A percentile compares a stretch with the other conserved stretches of the same genome.
Conservation (phyloP, 2,888 invertebrate species). For the Salpingus planirostris region DNA sequence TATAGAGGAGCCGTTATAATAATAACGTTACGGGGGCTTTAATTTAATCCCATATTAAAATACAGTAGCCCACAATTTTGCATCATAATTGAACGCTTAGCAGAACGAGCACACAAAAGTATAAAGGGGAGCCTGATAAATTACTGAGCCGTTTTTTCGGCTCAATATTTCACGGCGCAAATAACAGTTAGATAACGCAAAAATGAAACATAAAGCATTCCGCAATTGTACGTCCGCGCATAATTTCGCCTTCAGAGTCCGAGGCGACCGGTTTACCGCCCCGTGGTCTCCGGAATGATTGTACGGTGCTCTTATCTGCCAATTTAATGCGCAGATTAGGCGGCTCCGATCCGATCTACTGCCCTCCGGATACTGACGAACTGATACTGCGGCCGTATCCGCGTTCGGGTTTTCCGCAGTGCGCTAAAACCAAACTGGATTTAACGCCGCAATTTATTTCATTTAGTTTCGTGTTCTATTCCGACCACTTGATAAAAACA, state of each 20-base stretch:
- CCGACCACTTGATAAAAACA: too few relatives aligned
- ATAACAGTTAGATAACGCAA: too few relatives aligned
- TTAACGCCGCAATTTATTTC: slow-evolving; percentile 12
- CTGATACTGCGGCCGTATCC: slow-evolving; percentile 13
- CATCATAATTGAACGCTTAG: too few relatives aligned
- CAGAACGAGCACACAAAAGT: too few relatives aligned
- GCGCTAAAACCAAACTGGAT: slow-evolving; percentile 15
- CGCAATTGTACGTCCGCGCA: too few relatives aligned
- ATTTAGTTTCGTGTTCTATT: slow-evolving; percentile 12
- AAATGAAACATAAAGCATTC: too few relatives aligned
- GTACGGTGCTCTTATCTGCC: slow-evolving; percentile 4
- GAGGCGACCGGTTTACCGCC: too few relatives aligned
- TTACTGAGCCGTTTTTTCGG: slow-evolving; percentile 6
- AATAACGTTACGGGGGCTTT: too few relatives aligned
- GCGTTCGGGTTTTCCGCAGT: slow-evolving; percentile 12
- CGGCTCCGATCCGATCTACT: slow-evolving; percentile 9
- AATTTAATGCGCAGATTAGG: slow-evolving; percentile 13
- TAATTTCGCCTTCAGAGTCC: too few relatives aligned
- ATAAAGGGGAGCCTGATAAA: slow-evolving; percentile 3
- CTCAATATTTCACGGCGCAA: slow-evolving; percentile 7
- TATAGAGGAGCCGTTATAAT: too few relatives aligned
- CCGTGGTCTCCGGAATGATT: slow-evolving; percentile 2
- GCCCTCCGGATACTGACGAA: slow-evolving; percentile 11
- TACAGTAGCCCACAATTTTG: too few relatives aligned
- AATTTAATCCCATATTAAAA: too few relatives aligned